Conservation (phyloP, 2,113 vertebrate genomes). For the Chinchilla lanigera region DNA sequence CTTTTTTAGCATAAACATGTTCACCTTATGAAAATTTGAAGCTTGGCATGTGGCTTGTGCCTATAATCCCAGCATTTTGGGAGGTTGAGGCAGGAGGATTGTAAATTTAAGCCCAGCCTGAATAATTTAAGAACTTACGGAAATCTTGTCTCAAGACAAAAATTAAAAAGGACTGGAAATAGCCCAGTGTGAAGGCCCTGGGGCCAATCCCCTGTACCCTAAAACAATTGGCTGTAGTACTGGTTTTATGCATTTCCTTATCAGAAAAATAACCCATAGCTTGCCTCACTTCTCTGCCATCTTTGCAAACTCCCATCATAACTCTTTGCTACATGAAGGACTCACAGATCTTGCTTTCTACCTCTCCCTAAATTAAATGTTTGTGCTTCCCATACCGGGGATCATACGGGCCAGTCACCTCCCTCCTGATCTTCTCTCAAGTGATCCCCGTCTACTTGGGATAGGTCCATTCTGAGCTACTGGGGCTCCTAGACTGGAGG, state of each 20-base stretch:
- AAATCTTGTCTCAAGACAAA: not conserved
- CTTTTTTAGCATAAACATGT: too few relatives aligned
- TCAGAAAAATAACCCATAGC: not conserved
- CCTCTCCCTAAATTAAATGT: not conserved
- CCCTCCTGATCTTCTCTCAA: not conserved
- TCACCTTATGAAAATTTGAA: not conserved
- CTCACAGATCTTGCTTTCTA: not conserved
- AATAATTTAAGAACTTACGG: not conserved
- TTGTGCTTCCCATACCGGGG: not conserved
- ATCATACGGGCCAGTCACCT: not conserved
- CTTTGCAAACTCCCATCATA: not conserved
- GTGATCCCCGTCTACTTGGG: not conserved
- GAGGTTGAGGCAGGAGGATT: not conserved
- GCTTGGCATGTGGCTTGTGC: not conserved
- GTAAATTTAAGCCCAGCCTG: not conserved
- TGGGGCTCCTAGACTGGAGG: not conserved
- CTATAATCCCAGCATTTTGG: not conserved
- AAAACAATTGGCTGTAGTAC: not conserved
- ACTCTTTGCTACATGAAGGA: not conserved
- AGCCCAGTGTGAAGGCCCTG: not conserved
- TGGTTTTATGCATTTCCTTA: not conserved
- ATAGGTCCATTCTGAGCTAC: not conserved
- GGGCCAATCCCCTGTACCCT: not conserved
- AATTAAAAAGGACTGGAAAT: not conserved
- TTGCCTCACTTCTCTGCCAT: not conserved